Conservation (phyloP, 2,888 invertebrate genomes). For the Drosophila borealis region DNA sequence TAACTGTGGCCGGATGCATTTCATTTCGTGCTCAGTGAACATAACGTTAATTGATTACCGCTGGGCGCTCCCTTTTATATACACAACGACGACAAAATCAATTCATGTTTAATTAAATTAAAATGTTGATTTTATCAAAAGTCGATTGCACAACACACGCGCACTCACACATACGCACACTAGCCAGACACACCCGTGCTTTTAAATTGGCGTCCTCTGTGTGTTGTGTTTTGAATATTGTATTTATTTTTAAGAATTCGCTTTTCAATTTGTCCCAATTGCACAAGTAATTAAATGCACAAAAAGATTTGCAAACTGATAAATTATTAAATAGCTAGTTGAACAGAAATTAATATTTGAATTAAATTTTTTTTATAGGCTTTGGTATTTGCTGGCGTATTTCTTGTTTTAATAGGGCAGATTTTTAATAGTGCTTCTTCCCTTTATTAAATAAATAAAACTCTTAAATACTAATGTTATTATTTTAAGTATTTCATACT, state of each 20-base stretch:
- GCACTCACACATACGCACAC: background rate
- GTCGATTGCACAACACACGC: slow-evolving; percentile 8
- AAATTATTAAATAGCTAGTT: background rate
- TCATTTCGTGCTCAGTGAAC: slow-evolving; percentile 60
- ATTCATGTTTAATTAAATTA: slow-evolving; percentile 70
- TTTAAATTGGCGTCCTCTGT: background rate
- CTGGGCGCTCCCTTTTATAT: slow-evolving; percentile 2
- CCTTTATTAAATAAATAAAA: too few species aligned
- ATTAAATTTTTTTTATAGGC: too few species aligned
- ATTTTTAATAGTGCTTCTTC: too few species aligned
- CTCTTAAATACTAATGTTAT: too few species aligned
- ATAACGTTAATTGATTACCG: slow-evolving; percentile 48
- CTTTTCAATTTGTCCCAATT: background rate
- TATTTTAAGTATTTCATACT: too few species aligned
- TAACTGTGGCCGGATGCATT: slow-evolving; percentile 22
- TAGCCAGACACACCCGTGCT: background rate
- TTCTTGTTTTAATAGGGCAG: too few species aligned
- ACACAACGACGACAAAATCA: slow-evolving; percentile 51
- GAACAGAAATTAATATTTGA: background rate
- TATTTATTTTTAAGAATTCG: background rate
- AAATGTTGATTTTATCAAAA: slow-evolving; percentile 69
- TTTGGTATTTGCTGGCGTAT: too few species aligned
- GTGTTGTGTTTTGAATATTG: background rate
- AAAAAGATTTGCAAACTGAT: background rate
- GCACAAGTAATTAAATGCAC: background rate